Percentiles rank a stretch among this genome's conserved stretches.
Conservation (phyloP, 2,888 invertebrate species). For the Polymixis lichenea region DNA sequence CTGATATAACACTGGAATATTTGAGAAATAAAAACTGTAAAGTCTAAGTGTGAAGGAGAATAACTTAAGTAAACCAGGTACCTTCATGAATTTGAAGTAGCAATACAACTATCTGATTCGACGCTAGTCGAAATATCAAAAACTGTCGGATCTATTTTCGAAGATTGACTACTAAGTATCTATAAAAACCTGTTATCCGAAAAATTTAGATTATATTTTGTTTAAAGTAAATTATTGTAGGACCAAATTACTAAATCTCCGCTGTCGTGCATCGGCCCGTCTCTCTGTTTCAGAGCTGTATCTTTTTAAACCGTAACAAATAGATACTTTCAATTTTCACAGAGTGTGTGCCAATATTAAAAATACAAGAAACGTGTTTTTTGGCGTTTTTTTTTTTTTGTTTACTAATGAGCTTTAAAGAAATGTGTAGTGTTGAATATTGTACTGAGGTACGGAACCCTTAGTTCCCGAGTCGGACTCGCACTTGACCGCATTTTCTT, state of each 20-base stretch:
- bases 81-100: conserved; percentile 47
- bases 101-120: conserved; percentile 13
- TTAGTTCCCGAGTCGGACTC: too few relatives aligned
- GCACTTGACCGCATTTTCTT: too few relatives aligned
- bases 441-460: neutral
- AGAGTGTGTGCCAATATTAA: neutral
- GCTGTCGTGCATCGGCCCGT: neutral
- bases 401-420: neutral
- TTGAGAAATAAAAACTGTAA: neutral
- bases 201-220: neutral
- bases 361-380: neutral
- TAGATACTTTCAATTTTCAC: neutral
- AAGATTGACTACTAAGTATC: neutral
- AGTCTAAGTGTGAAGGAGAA: neutral
- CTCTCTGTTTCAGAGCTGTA: neutral
- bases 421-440: neutral
- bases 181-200: neutral
- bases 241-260: neutral
- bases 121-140: neutral
- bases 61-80: conserved; percentile 22
- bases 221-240: neutral
- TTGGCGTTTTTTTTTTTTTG: neutral
- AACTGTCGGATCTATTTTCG: neutral
- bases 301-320: neutral
- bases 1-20: conserved; percentile 9